Evolutionary conservation across 2,888 invertebrate genomes (phyloP).

Genomic region (Pandemis cinnamomeana): DNA sequence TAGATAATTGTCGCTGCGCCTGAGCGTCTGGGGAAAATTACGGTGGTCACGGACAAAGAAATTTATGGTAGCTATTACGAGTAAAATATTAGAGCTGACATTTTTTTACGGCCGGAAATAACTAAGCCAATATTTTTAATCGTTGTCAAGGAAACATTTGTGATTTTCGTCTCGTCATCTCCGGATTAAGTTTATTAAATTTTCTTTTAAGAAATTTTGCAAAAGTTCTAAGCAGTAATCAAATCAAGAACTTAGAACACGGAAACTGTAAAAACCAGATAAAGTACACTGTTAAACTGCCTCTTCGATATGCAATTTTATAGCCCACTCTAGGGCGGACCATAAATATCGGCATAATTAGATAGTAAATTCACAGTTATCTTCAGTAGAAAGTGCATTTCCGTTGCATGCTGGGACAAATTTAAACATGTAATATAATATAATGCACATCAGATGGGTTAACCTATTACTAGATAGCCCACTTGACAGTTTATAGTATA

Average conservation of each 20-base stretch:
- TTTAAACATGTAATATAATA: conserved; percentile 1
- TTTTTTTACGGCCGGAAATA: not conserved
- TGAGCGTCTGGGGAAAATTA: not conserved
- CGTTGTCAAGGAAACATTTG: too few species aligned
- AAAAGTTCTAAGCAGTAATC: not conserved
- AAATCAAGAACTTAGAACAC: conserved; percentile 27
- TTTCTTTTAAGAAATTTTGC: not conserved
- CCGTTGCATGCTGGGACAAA: not conserved
- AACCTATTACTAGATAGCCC: not conserved
- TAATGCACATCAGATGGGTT: not conserved
- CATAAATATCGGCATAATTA: conserved; percentile 43
- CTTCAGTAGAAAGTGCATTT: conserved; percentile 26
- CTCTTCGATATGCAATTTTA: conserved; percentile 40
- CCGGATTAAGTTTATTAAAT: too few species aligned
- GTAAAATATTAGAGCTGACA: not conserved
- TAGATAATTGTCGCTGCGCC: conserved; percentile 53
- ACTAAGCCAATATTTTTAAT: not conserved
- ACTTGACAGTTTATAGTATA: not conserved
- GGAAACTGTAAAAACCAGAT: conserved; percentile 32
- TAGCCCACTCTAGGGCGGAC: conserved; percentile 37
- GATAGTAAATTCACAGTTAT: conserved; percentile 33
- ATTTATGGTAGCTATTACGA: not conserved
- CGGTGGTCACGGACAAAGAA: too few species aligned
- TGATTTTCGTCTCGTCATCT: too few species aligned
- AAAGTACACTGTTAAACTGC: conserved; percentile 34